Evolutionary conservation across 30 jellyfish, hydroid and myxozoan genomes (phyloP).

Genomic region (Aurelia sp.): DNA sequence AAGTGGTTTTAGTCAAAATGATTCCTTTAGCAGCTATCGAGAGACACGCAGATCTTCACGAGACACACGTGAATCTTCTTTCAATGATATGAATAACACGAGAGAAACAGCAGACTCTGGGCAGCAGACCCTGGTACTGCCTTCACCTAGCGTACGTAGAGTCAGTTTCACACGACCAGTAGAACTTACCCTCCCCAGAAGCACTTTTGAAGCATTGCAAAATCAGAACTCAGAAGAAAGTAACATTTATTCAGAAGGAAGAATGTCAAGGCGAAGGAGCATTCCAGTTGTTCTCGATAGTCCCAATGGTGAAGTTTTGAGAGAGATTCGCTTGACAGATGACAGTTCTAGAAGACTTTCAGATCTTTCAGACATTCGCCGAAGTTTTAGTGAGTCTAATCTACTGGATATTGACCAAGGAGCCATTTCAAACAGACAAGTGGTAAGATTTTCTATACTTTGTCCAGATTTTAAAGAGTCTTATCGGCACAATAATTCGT

Average conservation of each 20-base stretch:
- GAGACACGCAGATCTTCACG: slow-evolving; percentile 16
- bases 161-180: slow-evolving; percentile 20
- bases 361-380: too few species aligned
- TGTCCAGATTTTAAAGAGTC: too few species aligned
- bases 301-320: not conserved
- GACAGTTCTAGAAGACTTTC: not conserved
- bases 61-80: not conserved
- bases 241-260: not conserved
- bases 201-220: slow-evolving; percentile 30
- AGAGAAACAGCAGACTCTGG: not conserved
- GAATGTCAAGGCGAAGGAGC: slow-evolving; percentile 15
- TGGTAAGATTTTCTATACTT: too few species aligned
- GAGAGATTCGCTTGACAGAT: slow-evolving; percentile 1
- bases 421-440: too few species aligned
- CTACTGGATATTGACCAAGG: too few species aligned
- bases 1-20: too few species aligned
- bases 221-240: not conserved
- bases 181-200: slow-evolving; percentile 45
- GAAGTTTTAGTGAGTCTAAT: too few species aligned
- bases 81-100: not conserved
- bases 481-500: too few species aligned
- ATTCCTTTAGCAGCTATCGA: not conserved
- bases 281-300: slow-evolving; percentile 25
- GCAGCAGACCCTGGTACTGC: not conserved
- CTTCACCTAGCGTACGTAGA: not conserved